Evolutionary conservation across 2,113 vertebrate genomes (phyloP).

Genomic region (Ariopsis seemanni): DNA sequence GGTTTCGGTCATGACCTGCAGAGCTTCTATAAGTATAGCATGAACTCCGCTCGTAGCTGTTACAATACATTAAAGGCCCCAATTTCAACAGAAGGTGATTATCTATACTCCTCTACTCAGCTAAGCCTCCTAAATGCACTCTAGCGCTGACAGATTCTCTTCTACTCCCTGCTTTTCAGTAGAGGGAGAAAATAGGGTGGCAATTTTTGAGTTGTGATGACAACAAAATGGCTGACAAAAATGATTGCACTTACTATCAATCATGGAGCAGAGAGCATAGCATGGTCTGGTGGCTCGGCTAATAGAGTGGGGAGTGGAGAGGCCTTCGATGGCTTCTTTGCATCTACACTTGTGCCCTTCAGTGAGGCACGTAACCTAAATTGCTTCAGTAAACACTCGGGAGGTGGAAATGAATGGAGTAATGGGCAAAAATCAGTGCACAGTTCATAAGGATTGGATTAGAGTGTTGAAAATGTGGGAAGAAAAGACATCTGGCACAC

Average conservation of each 20-base stretch:
- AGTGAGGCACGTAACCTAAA: conserved; percentile 60
- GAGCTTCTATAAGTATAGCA: conserved; percentile 7
- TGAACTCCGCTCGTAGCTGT: conserved; percentile 15
- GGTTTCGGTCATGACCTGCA: conserved; percentile 24
- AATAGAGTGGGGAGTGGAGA: conserved; percentile 58
- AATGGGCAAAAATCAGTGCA: conserved; percentile 39
- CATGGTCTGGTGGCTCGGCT: conserved; percentile 65
- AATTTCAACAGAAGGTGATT: conserved; percentile 38
- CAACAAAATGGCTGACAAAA: conserved; percentile 62
- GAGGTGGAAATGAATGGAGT: conserved; percentile 40
- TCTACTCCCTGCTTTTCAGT: conserved; percentile 32
- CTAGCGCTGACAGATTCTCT: conserved; percentile 34
- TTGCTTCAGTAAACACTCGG: conserved; percentile 57
- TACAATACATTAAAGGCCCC: conserved; percentile 33
- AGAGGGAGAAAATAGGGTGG: conserved; percentile 33
- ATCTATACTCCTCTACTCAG: conserved; percentile 28
- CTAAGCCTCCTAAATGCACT: conserved; percentile 40
- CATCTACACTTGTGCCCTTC: conserved; percentile 60
- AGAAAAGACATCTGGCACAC: conserved; percentile 71
- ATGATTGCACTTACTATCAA: conserved; percentile 63
- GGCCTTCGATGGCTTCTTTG: conserved; percentile 54
- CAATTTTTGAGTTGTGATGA: conserved; percentile 58
- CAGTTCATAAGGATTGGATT: conserved; percentile 63
- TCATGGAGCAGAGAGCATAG: conserved; percentile 58
- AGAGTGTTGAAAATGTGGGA: conserved; percentile 78